Evolutionary conservation across 2,888 invertebrate genomes (phyloP), one percentile per base, ranked within the genome.

Genomic region (Lithophane ornitopus): DNA sequence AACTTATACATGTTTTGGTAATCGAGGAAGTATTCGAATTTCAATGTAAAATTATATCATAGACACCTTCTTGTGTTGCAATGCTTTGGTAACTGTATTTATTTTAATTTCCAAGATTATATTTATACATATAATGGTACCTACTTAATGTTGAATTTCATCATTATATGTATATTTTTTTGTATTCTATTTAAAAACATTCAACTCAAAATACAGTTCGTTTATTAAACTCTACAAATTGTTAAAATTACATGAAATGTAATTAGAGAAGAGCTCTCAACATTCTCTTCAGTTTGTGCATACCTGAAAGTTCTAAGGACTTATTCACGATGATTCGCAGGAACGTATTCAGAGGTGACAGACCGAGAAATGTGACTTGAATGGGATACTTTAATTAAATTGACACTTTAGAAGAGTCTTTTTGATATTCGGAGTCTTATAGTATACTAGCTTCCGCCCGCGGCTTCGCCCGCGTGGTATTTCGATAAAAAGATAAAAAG

Each of bases 371-470:
- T 54, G 49, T 26, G 26, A 44, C 52, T 34, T 63, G n/a, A 77
- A 77, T 80, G 44, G 26, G 9, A 62, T 56, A 49, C 54, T 77
- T 80, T 49, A 77, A 80, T 80, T 80, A 80, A 72, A 63, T 49
- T 28, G 19, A 63, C 14, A 46, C 22, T 56, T 56, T 26, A n/a
- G n/a, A 46, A 11, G 16, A 44, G 44, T n/a, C 11, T 3, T n/a
- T 52, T 52, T 39, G 26, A 8, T 22, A n/a, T 19, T 41, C 22
- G 39, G 12, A 28, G 22, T 3, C 12, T 73, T 73, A 3, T 39
- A 46, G 11, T 22, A 12, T n/a, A 34, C 34, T 34, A 34, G 34
- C 34, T 34, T 2, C 34, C 3, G 3, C 4, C 34, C 34, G 34
- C 34, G 4, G 34, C 4, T 34, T 34, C 34, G 4, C 34, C 34